These are phyloP conservation scores for Meiosimyza platycephala DNA, from an alignment of 2,888 invertebrate genomes.

Conservation along the genomic window DNA sequence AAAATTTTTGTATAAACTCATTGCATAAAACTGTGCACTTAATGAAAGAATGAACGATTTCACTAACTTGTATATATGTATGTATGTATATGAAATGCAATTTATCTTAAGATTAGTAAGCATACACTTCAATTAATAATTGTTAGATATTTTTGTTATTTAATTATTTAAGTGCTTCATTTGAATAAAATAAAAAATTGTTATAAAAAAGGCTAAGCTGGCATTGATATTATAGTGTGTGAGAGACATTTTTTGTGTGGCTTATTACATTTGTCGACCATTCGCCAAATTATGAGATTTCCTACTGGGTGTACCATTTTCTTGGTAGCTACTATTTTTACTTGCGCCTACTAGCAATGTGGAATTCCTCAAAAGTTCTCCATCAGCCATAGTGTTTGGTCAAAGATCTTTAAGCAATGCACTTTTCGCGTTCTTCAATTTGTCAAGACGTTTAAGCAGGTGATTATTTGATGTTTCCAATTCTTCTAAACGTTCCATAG, in stretches of 20 bases:
- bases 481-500: slow-evolving; percentile 92
- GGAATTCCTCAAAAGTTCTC: not conserved
- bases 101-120: slow-evolving; percentile 30
- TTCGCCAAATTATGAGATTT: not conserved
- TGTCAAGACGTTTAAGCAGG: slow-evolving; percentile 95
- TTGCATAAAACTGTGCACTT: no score
- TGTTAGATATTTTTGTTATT: slow-evolving; percentile 18
- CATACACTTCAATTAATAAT: slow-evolving; percentile 4
- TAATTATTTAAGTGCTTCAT: slow-evolving; percentile 16
- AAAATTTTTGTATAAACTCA: no score
- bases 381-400: slow-evolving; percentile 10
- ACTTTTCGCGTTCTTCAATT: slow-evolving; percentile 95
- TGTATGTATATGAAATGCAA: slow-evolving; percentile 11
- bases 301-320: not conserved
- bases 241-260: not conserved
- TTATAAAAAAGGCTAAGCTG: slow-evolving; percentile 31
- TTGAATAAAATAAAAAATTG: slow-evolving; percentile 12
- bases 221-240: slow-evolving; percentile 7
- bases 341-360: not conserved
- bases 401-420: slow-evolving; percentile 89
- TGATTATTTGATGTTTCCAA: slow-evolving; percentile 96
- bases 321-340: not conserved
- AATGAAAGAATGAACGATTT: no score
- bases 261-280: slow-evolving; percentile 4
- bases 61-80: no score